A percentile compares a stretch with the other conserved stretches of the same genome.
Evolutionary conservation across 2,797 vertebrate genomes (phyloP).

Genomic region (Buphagus erythrorhynchus): DNA sequence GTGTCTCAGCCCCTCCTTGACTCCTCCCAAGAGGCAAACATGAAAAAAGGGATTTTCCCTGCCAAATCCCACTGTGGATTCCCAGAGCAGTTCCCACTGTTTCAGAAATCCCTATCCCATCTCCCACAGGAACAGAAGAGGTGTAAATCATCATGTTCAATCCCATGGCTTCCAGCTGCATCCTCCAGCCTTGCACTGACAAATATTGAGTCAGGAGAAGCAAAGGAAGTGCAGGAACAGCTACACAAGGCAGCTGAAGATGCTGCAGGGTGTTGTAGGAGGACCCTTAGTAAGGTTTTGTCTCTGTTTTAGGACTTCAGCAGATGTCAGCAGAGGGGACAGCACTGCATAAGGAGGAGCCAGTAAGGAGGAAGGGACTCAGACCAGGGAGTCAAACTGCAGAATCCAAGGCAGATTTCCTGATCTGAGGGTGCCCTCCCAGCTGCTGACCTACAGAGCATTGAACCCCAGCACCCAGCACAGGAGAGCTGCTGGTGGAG

Average conservation of each 20-base stretch:
- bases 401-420: background rate
- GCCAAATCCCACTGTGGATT: background rate
- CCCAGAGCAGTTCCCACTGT: background rate
- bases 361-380: background rate
- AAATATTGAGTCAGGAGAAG: background rate
- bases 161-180: background rate
- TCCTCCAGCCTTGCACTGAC: background rate
- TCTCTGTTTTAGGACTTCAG: background rate
- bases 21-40: background rate
- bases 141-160: background rate
- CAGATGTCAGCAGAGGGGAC: background rate
- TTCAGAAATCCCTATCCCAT: background rate
- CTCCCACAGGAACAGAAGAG: background rate
- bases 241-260: background rate
- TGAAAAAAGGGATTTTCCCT: background rate
- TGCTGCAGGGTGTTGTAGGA: rapidly evolving
- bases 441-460: background rate
- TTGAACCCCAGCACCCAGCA: background rate
- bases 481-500: background rate
- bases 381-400: background rate
- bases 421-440: too few species aligned
- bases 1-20: background rate
- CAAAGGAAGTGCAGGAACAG: background rate
- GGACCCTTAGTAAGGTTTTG: background rate
- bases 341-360: rapidly evolving